Conservation (phyloP, 2,888 invertebrate species). For the Plemyria rubiginata region DNA sequence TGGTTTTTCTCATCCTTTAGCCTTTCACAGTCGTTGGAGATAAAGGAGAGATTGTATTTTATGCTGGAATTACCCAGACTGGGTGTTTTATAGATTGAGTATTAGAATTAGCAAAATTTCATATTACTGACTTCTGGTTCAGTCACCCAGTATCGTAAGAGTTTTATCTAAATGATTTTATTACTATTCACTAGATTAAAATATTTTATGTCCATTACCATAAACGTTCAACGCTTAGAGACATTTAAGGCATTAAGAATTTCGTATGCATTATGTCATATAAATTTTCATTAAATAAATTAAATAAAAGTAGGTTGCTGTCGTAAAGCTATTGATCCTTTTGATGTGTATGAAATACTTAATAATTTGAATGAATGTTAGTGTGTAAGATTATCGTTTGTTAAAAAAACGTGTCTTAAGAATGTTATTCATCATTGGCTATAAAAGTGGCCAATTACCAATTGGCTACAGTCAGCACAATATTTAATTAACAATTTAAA, state of each 20-base stretch:
- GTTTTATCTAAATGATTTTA: conserved; percentile 21
- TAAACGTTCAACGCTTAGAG: conserved; percentile 27
- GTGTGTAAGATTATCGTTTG: background rate
- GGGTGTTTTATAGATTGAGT: too few species aligned
- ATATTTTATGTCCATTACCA: conserved; percentile 33
- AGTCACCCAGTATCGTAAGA: background rate
- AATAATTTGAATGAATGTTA: conserved; percentile 15
- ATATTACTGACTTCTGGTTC: too few species aligned
- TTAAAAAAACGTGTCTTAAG: background rate
- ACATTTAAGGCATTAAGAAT: conserved; percentile 32
- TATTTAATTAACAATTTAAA: background rate
- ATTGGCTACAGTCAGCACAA: conserved; percentile 1
- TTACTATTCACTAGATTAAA: conserved; percentile 40
- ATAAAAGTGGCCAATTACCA: background rate
- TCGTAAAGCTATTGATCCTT: conserved; percentile 24
- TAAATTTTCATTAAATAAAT: conserved; percentile 29
- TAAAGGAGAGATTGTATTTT: too few species aligned
- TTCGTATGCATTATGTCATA: conserved; percentile 33
- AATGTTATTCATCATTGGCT: conserved; percentile 3
- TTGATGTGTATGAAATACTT: conserved; percentile 10
- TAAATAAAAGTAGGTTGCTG: conserved; percentile 24
- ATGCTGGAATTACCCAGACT: too few species aligned
- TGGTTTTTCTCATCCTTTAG: too few species aligned
- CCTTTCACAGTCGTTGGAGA: too few species aligned
- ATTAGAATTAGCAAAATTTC: too few species aligned